Evolutionary conservation across 2,797 vertebrate genomes (phyloP).

Genomic region (Enteromius trimaculatus): DNA sequence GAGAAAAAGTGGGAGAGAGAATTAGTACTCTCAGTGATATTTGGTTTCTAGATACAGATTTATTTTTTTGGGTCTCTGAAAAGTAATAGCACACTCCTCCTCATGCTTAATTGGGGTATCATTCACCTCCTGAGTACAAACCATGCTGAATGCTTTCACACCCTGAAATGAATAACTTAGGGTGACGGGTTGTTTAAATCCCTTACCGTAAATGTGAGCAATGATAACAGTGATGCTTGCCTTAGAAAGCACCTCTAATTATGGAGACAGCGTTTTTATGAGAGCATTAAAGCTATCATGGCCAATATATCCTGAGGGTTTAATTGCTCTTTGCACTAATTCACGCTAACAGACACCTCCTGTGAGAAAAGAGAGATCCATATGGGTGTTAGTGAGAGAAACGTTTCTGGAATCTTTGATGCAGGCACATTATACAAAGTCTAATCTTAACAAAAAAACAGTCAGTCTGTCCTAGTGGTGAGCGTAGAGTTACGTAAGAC

Average conservation of each 20-base stretch:
- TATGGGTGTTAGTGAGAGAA: constrained; percentile 7
- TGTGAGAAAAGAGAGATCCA: constrained; percentile 34
- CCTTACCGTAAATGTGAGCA: not conserved
- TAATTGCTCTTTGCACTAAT: constrained; percentile 26
- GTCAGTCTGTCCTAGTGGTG: not conserved
- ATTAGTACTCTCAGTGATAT: not conserved
- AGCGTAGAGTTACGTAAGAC: not conserved
- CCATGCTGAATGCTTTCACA: not conserved
- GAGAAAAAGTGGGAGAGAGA: constrained; percentile 2
- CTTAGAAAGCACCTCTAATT: constrained; percentile 7
- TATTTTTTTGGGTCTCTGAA: not conserved
- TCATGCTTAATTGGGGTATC: not conserved
- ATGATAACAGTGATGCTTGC: not conserved
- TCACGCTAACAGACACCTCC: constrained; percentile 10
- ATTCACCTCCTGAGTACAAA: not conserved
- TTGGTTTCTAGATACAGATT: not conserved
- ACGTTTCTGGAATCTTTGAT: constrained; percentile 10
- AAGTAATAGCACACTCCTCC: not conserved
- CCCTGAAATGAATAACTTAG: not conserved
- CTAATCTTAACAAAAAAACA: not conserved
- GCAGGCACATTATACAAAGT: constrained; percentile 9
- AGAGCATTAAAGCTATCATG: constrained; percentile 27
- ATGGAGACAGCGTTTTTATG: constrained; percentile 11
- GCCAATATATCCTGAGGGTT: constrained; percentile 13
- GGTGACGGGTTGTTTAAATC: constrained; percentile 17